Conservation (phyloP, 2,113 vertebrate species). For the Aleadryas rufinucha region DNA sequence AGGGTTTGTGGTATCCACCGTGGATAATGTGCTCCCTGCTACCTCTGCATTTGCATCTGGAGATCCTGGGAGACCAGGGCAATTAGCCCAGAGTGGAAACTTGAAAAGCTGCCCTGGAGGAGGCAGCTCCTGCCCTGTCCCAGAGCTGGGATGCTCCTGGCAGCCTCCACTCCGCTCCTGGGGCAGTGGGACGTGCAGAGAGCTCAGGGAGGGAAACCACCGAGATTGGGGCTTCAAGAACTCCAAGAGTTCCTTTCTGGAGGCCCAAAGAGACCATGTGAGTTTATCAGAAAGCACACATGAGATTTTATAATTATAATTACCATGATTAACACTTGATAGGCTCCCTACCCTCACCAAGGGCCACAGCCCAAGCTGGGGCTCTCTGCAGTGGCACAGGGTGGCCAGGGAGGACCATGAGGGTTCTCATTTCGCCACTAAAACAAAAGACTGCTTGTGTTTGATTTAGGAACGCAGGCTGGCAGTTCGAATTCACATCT, state of each 20-base stretch:
- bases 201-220: neutral
- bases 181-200: neutral
- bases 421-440: neutral
- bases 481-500: neutral
- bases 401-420: neutral
- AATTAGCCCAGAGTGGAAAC: neutral
- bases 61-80: neutral
- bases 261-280: neutral
- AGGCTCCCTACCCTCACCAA: neutral
- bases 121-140: neutral
- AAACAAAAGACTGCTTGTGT: neutral
- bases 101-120: neutral
- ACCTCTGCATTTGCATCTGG: rapidly evolving
- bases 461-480: neutral
- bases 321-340: rapidly evolving
- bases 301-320: neutral
- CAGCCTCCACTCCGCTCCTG: rapidly evolving
- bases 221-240: neutral
- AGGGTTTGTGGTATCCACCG: neutral
- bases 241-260: neutral
- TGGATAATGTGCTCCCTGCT: neutral
- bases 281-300: neutral
- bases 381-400: neutral
- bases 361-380: neutral
- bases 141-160: neutral